Base-by-base conservation (phyloP, 2,888 invertebrate species). In the Drosophila neonasuta region DNA sequence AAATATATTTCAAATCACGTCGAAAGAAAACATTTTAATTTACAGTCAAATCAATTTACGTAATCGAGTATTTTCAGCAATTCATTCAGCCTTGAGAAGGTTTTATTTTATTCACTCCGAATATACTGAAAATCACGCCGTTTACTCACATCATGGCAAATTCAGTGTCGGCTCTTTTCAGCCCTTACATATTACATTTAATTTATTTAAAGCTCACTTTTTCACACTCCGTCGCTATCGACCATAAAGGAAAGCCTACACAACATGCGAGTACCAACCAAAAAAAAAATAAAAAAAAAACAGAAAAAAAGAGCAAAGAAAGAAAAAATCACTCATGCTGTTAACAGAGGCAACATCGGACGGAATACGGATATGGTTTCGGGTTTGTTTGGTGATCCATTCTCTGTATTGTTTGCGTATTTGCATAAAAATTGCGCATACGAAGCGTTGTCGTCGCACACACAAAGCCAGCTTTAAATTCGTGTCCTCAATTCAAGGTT, bases 381-480 rank as follows among this genome's bases (percentile, higher is more conserved):
- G 63, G 60, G 48, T 60, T 55, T 77, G 74, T 72, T 68, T 72
- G 77, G 29, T 62, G 68, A 77, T 77, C 73, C 77, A 50, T 67
- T 71, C 63, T 54, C 54, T 70, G 68, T 77, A 76, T 81, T 81
- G 79, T 82, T 77, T 68, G 80, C 45, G 48, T 69, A 83, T 80
- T 80, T 80, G 86, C 86, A 80, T 86, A 86, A 83, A 80, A 83
- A 80, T 80, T 80, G 36, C 67, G 62, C 86, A 82, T 79, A 73
- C 83, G 80, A 44, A 80, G 46, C 59, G 77, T 61, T 65, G 65
- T 17, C 20, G 45, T 17, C 46, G 41, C 41, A 30, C 34, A 46
- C 44, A 60, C 11, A 34, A 41, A 39, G 39, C 41, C 52, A 15
- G 77, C 67, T 71, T 76, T 71, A 62, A 71, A 56, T 46, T 56